A percentile compares a stretch with the other conserved stretches of the same genome.
Evolutionary conservation across 2,113 vertebrate genomes (phyloP).

Genomic region (Dryoscopus gambensis): DNA sequence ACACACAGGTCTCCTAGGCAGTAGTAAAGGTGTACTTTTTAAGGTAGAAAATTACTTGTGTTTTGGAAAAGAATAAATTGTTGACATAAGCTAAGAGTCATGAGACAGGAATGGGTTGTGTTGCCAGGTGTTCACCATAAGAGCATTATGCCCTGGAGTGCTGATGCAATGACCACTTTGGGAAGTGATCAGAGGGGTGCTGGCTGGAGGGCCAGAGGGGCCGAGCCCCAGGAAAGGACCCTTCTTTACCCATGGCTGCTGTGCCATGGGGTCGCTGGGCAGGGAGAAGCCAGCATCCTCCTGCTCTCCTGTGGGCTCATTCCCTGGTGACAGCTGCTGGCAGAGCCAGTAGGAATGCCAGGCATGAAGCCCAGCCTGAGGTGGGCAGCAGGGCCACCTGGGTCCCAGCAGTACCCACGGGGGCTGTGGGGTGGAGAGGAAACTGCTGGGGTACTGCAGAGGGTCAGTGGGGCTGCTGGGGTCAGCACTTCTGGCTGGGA

Average conservation of each 20-base stretch:
- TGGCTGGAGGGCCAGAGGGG: neutral
- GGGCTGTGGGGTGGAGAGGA: fast-evolving
- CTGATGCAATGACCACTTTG: neutral
- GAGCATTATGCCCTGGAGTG: neutral
- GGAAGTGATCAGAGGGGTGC: neutral
- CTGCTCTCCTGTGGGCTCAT: neutral
- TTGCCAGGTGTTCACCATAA: neutral
- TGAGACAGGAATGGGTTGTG: neutral
- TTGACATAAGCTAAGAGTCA: neutral
- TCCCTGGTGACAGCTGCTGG: neutral
- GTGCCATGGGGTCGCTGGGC: fast-evolving
- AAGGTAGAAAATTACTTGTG: neutral
- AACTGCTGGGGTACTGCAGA: neutral
- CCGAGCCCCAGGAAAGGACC: fast-evolving
- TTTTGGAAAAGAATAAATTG: neutral
- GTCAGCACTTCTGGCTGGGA: neutral
- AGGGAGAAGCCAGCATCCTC: neutral
- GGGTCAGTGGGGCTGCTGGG: neutral
- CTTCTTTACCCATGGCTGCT: neutral
- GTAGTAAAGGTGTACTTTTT: neutral
- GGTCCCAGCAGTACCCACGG: fast-evolving
- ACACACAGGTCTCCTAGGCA: neutral
- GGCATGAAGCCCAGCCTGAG: neutral
- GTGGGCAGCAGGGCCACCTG: neutral
- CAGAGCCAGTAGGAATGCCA: neutral